Percentiles rank a stretch among this genome's conserved stretches.
Evolutionary conservation across 1,140 invertebrate genomes (phyloP).

Genomic region (Octopus sinensis): DNA sequence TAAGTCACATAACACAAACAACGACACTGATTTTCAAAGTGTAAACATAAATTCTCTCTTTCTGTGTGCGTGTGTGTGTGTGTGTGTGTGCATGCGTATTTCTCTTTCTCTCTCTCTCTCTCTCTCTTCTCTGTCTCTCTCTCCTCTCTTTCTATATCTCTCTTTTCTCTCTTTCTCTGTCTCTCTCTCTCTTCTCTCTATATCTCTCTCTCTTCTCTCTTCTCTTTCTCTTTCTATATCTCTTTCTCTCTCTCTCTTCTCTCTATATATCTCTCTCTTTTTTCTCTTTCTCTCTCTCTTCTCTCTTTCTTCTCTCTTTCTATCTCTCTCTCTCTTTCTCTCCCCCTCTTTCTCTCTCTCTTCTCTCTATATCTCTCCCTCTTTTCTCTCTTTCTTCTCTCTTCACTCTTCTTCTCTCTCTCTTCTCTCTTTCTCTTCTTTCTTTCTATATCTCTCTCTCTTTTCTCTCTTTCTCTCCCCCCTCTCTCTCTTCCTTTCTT

Average conservation of each 20-base stretch:
- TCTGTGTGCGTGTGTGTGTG: too few relatives aligned
- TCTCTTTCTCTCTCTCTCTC: slow-evolving; percentile 17
- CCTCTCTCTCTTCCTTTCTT: slow-evolving; percentile 6
- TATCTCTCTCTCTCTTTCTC: not conserved
- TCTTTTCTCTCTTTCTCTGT: too few relatives aligned
- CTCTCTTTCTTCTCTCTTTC: not conserved
- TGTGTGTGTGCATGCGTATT: too few relatives aligned
- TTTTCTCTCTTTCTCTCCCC: not conserved
- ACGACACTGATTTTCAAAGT: too few relatives aligned
- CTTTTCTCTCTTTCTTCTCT: not conserved
- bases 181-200: too few relatives aligned
- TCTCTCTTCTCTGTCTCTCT: slow-evolving; percentile 15
- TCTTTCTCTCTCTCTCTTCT: not conserved
- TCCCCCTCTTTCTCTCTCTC: not conserved
- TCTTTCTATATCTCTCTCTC: slow-evolving; percentile 11
- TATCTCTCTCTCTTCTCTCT: not conserved
- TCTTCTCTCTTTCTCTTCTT: not conserved
- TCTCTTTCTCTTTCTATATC: too few relatives aligned
- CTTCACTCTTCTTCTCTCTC: not conserved
- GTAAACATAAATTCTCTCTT: too few relatives aligned
- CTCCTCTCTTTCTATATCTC: too few relatives aligned
- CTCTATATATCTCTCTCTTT: not conserved
- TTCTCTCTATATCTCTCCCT: not conserved
- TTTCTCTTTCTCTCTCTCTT: not conserved
- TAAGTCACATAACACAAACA: too few relatives aligned